Conservation (phyloP, 1,140 invertebrate genomes). For the Holcopasites calliopsidis region DNA sequence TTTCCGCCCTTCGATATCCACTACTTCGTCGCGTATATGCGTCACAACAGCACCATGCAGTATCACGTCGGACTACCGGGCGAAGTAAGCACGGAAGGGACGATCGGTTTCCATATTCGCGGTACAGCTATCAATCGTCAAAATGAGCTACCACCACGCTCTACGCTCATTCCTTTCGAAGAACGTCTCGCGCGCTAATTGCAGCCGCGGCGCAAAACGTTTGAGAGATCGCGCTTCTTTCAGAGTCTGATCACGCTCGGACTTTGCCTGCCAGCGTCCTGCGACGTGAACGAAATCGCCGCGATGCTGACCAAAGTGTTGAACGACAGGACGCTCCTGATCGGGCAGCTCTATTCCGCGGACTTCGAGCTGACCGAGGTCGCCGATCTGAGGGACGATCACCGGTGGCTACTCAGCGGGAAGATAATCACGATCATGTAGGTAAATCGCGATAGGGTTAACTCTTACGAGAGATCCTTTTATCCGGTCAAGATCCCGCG, state of each 20-base stretch:
- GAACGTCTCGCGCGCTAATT: no score
- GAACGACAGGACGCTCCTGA: slow-evolving; percentile 54
- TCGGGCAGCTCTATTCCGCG: slow-evolving; percentile 63
- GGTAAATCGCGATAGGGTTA: no score
- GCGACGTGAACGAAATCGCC: slow-evolving; percentile 59
- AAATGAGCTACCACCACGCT: no score
- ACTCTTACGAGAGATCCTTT: no score
- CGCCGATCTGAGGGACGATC: slow-evolving; percentile 62
- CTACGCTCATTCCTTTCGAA: no score
- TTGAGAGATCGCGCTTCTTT: slow-evolving; percentile 6
- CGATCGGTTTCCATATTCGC: background rate
- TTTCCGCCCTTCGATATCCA: slow-evolving; percentile 74
- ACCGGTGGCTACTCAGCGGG: slow-evolving; percentile 59
- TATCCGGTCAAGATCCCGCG: no score
- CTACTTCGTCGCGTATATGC: slow-evolving; percentile 73
- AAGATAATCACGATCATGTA: slow-evolving; percentile 46
- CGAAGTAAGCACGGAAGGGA: slow-evolving; percentile 74
- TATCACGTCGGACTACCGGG: slow-evolving; percentile 69
- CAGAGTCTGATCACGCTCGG: slow-evolving; percentile 72
- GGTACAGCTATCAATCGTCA: background rate
- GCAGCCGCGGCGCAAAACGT: no score
- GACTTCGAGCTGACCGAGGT: slow-evolving; percentile 68
- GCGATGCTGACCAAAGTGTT: slow-evolving; percentile 65
- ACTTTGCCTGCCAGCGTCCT: slow-evolving; percentile 73
- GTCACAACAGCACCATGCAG: slow-evolving; percentile 77